These are phyloP conservation scores for Oryzias celebensis DNA, from an alignment of 2,113 vertebrate genomes.

Conservation along the genomic window DNA sequence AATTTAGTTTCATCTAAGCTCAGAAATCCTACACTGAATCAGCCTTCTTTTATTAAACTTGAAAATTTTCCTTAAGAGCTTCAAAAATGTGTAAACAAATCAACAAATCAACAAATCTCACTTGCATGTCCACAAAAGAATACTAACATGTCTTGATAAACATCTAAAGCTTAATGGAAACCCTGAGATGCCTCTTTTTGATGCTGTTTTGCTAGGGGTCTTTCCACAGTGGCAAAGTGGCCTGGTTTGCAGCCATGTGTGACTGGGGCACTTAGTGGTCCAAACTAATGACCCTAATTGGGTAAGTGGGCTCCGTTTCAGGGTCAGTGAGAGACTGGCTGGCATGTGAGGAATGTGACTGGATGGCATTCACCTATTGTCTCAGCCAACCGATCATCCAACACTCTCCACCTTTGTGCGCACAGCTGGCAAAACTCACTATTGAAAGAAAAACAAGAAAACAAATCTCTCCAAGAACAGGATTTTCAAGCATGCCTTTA, in stretches of 20 bases:
- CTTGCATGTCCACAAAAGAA: constrained; percentile 17
- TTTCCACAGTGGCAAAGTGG: constrained; percentile 57
- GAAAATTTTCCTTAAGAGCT: not conserved
- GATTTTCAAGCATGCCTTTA: not conserved
- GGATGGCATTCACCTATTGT: constrained; percentile 63
- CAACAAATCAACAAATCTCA: not conserved
- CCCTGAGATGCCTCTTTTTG: constrained; percentile 31
- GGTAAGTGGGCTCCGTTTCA: constrained; percentile 75
- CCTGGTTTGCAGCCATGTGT: constrained; percentile 70
- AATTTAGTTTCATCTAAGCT: constrained; percentile 4
- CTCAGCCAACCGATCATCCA: constrained; percentile 48
- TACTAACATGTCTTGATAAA: constrained; percentile 33
- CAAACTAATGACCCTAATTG: constrained; percentile 75
- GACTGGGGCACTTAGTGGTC: constrained; percentile 69
- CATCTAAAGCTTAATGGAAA: constrained; percentile 45
- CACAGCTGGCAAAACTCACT: constrained; percentile 1
- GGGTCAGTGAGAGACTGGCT: constrained; percentile 70
- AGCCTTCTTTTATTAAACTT: constrained; percentile 8
- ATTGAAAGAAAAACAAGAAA: not conserved
- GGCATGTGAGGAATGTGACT: constrained; percentile 72
- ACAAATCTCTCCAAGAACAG: not conserved
- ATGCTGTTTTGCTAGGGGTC: constrained; percentile 44
- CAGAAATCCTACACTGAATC: not conserved
- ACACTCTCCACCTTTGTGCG: constrained; percentile 35
- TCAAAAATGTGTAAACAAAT: not conserved